These are phyloP conservation scores for Mirounga angustirostris DNA, from an alignment of 2,113 vertebrate species.

Conservation along the genomic window DNA sequence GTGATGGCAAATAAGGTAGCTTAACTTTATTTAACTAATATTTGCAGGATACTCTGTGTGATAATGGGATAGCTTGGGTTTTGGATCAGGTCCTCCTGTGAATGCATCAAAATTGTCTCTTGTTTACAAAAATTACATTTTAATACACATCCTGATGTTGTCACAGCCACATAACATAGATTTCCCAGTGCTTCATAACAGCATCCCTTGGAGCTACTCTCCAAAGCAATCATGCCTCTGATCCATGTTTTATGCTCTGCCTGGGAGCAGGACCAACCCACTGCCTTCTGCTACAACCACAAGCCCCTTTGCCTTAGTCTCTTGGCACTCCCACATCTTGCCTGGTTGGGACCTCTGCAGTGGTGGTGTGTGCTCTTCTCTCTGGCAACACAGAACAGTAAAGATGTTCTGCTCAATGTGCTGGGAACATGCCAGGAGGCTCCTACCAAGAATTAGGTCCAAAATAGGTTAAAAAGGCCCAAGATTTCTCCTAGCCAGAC, in stretches of 20 bases:
- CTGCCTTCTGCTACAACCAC: background rate
- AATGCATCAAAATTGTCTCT: conserved; percentile 38
- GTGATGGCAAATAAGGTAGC: background rate
- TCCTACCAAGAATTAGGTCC: background rate
- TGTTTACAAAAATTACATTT: background rate
- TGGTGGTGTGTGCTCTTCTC: background rate
- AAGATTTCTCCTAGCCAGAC: background rate
- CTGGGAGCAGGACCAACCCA: background rate
- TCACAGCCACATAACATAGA: background rate
- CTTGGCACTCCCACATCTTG: background rate
- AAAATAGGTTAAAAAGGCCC: background rate
- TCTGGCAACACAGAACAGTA: conserved; percentile 18
- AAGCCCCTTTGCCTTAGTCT: background rate
- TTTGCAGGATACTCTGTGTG: conserved; percentile 12
- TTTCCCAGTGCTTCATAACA: background rate
- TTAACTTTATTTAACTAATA: conserved; percentile 68
- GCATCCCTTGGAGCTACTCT: background rate
- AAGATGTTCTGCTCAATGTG: background rate
- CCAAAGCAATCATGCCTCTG: background rate
- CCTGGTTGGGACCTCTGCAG: background rate
- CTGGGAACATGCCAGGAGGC: background rate
- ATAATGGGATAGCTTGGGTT: background rate
- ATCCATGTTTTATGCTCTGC: background rate
- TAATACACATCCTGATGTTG: background rate
- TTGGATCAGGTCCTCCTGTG: conserved; percentile 23